Evolutionary conservation across 2,797 vertebrate genomes (phyloP), one percentile per base, ranked within the genome.

Genomic region (Crypturellus tataupa): DNA sequence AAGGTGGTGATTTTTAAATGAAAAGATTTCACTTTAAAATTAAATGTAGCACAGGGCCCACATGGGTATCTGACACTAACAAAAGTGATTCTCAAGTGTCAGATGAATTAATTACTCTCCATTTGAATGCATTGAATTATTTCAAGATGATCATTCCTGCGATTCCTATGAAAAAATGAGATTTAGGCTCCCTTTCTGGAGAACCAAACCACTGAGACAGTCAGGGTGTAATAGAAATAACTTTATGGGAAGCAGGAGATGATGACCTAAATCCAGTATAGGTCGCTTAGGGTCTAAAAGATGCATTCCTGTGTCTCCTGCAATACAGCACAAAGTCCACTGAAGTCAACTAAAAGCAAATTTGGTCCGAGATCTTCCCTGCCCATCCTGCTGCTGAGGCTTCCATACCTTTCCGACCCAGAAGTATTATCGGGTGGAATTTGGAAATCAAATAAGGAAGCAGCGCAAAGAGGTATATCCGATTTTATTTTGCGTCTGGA

Each of bases 401-500:
- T 87, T 80, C 84, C 79, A 85, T 7, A 91, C 62, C 84, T 55
- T 85, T 76, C 37, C 51, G 65, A 77, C 76, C 80, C 9, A 67
- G 46, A 67, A 80, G 35, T 65, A 91, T 42, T 84, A 86, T 17
- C 59, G 72, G 77, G 83, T 65, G 84, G 75, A 91, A 96, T 91
- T 85, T 76, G 58, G 68, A 88, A 91, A 88, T 78, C 77, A 92
- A 82, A 35, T 64, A 78, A 89, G 79, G 87, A 85, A 65, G 56
- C 58, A 91, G 67, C 87, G 59, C 56, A 53, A 78, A 95, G 93
- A 85, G 84, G 82, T 83, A n/a, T 86, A 89, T 85, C 92, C 4
- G 59, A 88, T 85, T 90, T 91, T 59, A 29, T 73, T 44, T 86
- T 94, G 87, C 88, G 92, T 95, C 95, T 82, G 35, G 60, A 87